A percentile compares a stretch with the other conserved stretches of the same genome.
These are phyloP conservation scores for Synanthedon andrenaeformis DNA, from an alignment of 2,888 invertebrate species.

Conservation along the genomic window DNA sequence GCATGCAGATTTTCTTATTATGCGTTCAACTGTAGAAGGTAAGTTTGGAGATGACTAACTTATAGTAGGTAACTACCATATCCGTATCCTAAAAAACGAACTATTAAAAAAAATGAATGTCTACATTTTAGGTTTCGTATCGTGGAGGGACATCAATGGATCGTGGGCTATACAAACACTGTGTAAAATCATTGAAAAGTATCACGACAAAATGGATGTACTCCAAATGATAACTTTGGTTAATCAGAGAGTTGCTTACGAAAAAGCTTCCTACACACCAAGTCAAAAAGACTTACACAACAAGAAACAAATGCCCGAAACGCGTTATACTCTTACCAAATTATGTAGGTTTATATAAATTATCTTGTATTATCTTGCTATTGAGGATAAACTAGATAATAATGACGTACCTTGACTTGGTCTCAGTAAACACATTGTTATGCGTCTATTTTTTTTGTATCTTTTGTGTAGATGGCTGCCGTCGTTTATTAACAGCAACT, in stretches of 20 bases:
- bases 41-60: constrained; percentile 1
- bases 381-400: no score
- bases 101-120: no score
- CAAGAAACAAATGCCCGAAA: constrained; percentile 48
- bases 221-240: constrained; percentile 35
- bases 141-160: constrained; percentile 32
- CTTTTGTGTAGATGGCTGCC: no score
- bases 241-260: constrained; percentile 29
- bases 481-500: no score
- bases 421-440: no score
- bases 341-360: constrained; percentile 4
- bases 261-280: constrained; percentile 24
- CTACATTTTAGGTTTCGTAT: constrained; percentile 26
- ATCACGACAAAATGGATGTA: constrained; percentile 25
- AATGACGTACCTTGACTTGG: no score
- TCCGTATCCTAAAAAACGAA: no score
- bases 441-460: no score
- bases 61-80: no score
- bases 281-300: constrained; percentile 15
- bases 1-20: constrained; percentile 38
- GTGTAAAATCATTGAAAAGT: constrained; percentile 26
- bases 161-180: constrained; percentile 48
- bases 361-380: no score
- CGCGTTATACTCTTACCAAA: constrained; percentile 40
- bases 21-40: constrained; percentile 48